phyloP scores from a whole-genome alignment of 2,113 vertebrate species.

The Epinephelus moara region DNA sequence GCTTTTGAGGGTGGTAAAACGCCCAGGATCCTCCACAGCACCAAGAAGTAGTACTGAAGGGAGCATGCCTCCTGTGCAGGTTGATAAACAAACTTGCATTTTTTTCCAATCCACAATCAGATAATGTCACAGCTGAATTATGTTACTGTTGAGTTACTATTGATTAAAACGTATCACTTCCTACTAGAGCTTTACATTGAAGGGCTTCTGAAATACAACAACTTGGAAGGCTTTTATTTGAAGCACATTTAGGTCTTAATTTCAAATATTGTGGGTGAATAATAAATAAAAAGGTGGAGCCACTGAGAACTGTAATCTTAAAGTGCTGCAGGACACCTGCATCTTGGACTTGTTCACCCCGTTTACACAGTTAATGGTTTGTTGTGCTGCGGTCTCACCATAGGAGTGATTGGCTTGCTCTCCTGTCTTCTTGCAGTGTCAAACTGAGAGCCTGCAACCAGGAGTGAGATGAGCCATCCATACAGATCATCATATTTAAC shows the following conservation, averaged over 20 bases:
- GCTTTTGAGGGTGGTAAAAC: slow-evolving; percentile 93
- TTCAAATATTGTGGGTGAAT: background rate
- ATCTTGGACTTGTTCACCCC: background rate
- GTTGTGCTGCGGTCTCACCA: slow-evolving; percentile 83
- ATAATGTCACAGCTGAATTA: background rate
- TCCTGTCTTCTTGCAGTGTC: slow-evolving; percentile 94
- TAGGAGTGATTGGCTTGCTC: slow-evolving; percentile 89
- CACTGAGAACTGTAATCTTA: background rate
- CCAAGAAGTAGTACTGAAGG: slow-evolving; percentile 96
- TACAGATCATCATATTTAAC: slow-evolving; percentile 94
- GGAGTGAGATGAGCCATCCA: slow-evolving; percentile 88
- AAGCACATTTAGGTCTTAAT: background rate
- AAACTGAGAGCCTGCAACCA: slow-evolving; percentile 94
- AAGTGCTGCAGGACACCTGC: background rate
- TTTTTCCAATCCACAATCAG: background rate
- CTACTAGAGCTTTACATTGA: background rate
- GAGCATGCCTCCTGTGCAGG: slow-evolving; percentile 95
- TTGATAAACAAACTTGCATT: background rate
- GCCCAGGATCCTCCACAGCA: slow-evolving; percentile 95
- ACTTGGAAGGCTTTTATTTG: background rate
- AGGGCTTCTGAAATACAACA: background rate
- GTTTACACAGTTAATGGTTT: too few relatives aligned
- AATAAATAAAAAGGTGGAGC: background rate
- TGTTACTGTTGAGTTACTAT: background rate
- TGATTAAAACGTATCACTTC: background rate